phyloP scores from a whole-genome alignment of 2,888 invertebrate genomes.

The Drosophila macrothrix region DNA sequence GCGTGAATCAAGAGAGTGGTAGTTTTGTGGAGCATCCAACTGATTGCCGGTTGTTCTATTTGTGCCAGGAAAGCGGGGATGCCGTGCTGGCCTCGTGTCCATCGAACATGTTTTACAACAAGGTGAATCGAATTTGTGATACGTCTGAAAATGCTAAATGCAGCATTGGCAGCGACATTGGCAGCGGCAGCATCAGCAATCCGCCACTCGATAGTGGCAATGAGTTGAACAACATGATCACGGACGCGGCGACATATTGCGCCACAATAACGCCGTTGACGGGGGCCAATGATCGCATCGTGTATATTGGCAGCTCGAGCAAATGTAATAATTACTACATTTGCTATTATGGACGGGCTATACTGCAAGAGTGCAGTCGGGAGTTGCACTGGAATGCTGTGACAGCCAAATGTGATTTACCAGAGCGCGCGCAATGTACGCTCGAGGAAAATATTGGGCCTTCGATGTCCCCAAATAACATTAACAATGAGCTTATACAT shows the following conservation, averaged over 20 bases:
- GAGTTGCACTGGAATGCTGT: constrained; percentile 83
- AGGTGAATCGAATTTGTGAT: constrained; percentile 81
- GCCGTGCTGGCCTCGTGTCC: constrained; percentile 82
- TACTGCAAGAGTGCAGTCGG: constrained; percentile 80
- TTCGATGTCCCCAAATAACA: constrained; percentile 8
- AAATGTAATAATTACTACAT: constrained; percentile 82
- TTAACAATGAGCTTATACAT: constrained; percentile 55
- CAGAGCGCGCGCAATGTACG: constrained; percentile 78
- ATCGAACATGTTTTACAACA: constrained; percentile 83
- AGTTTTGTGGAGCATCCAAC: constrained; percentile 79
- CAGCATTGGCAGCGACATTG: constrained; percentile 20
- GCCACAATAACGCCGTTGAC: constrained; percentile 53
- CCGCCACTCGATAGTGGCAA: constrained; percentile 10
- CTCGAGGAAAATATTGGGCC: constrained; percentile 19
- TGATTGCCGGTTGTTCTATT: constrained; percentile 80
- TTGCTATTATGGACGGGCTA: constrained; percentile 83
- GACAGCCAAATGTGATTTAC: constrained; percentile 82
- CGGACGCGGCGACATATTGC: constrained; percentile 66
- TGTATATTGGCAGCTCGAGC: constrained; percentile 76
- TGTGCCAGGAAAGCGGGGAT: constrained; percentile 76
- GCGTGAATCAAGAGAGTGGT: constrained; percentile 71
- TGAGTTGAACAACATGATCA: constrained; percentile 50
- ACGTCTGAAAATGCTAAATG: constrained; percentile 74
- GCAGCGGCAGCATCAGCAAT: neutral
- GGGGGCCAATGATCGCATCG: constrained; percentile 59